Evolutionary conservation across 2,888 invertebrate species (phyloP).

Genomic region (Gnatocerus cornutus): DNA sequence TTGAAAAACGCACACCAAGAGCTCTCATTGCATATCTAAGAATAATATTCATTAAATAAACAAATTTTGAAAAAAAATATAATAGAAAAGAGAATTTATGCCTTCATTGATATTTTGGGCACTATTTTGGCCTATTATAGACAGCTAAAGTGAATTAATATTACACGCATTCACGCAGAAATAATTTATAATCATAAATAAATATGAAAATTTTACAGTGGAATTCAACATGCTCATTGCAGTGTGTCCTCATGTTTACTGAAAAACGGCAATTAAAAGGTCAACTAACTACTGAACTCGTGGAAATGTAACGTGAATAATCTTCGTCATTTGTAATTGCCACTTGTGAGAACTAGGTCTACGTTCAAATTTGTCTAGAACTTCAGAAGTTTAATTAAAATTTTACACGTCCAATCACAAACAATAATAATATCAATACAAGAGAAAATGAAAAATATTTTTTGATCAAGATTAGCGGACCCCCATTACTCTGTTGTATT

Average conservation of each 20-base stretch:
- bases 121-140: no score
- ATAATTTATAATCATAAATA: constrained; percentile 4
- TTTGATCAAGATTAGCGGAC: no score
- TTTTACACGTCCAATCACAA: no score
- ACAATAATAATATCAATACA: no score
- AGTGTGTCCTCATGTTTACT: constrained; percentile 7
- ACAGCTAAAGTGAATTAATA: neutral
- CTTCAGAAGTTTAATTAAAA: no score
- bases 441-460: no score
- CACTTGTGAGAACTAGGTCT: neutral
- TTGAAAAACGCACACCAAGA: neutral
- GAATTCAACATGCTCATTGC: neutral
- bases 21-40: no score
- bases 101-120: no score
- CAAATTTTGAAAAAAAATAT: no score
- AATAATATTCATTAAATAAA: no score
- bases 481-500: neutral
- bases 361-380: no score
- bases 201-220: constrained; percentile 5
- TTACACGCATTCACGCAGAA: neutral
- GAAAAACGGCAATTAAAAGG: constrained; percentile 19
- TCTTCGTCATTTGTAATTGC: constrained; percentile 1
- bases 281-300: constrained; percentile 1
- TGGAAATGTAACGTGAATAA: neutral
- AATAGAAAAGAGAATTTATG: no score